These are phyloP conservation scores for Drosophila neoperkinsi DNA, from an alignment of 2,888 invertebrate genomes.

Conservation along the genomic window DNA sequence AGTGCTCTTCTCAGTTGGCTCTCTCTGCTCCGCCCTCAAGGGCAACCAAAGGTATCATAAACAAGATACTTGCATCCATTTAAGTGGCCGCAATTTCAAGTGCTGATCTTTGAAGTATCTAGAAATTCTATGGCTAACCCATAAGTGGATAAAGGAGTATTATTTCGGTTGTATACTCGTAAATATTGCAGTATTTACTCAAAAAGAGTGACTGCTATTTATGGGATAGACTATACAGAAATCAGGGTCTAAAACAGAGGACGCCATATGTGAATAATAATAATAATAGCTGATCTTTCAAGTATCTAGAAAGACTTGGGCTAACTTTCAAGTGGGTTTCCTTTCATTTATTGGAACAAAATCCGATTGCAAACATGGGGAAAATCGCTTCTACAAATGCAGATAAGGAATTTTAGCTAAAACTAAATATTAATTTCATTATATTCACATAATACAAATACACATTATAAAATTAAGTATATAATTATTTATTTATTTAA, in stretches of 20 bases:
- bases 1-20: slow-evolving; percentile 27
- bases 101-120: slow-evolving; percentile 9
- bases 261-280: neutral
- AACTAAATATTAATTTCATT: neutral
- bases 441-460: neutral
- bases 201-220: neutral
- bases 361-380: neutral
- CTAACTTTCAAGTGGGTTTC: neutral
- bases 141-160: neutral
- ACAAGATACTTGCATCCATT: slow-evolving; percentile 5
- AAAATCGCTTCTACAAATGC: neutral
- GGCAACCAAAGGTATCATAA: slow-evolving; percentile 19
- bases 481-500: neutral
- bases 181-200: neutral
- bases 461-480: neutral
- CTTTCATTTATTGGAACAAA: neutral
- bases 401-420: neutral
- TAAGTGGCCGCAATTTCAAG: slow-evolving; percentile 32
- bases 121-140: neutral
- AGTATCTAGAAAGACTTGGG: neutral
- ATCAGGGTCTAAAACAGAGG: neutral
- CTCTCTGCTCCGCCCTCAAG: slow-evolving; percentile 17
- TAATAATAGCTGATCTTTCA: neutral
- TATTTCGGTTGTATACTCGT: neutral
- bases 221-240: neutral